Conservation (phyloP, 2,797 vertebrate species). For the Euphonia xanthogaster region DNA sequence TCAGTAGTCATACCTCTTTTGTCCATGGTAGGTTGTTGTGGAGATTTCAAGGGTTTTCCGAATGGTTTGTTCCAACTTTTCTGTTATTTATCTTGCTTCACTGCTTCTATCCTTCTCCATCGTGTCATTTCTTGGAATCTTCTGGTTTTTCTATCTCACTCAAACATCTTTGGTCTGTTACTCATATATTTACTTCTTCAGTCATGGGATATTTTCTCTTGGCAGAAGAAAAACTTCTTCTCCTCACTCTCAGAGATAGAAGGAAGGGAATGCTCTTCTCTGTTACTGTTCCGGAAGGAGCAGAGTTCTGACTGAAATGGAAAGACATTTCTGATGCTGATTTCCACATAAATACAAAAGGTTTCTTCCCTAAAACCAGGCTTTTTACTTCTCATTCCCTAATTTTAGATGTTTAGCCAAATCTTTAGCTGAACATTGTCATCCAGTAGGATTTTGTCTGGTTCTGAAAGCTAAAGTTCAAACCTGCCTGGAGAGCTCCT, state of each 20-base stretch:
- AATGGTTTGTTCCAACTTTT: not conserved
- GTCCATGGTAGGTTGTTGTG: not conserved
- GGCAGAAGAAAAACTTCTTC: not conserved
- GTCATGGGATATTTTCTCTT: not conserved
- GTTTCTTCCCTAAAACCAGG: not conserved
- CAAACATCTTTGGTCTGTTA: not conserved
- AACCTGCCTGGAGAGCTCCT: not conserved
- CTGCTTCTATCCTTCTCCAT: not conserved
- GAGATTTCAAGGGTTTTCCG: not conserved
- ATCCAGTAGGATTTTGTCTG: not conserved
- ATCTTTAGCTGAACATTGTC: not conserved
- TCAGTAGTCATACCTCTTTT: not conserved
- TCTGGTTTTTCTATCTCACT: not conserved
- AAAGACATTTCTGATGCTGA: not conserved
- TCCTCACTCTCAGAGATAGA: not conserved
- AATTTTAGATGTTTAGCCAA: not conserved
- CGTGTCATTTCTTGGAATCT: accelerated
- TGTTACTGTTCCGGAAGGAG: not conserved
- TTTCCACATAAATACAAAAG: not conserved
- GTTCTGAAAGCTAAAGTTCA: not conserved
- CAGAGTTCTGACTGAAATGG: not conserved
- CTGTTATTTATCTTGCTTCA: not conserved
- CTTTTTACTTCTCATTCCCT: not conserved
- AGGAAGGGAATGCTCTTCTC: not conserved
- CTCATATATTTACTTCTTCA: not conserved